Base-by-base conservation (phyloP, 2,888 invertebrate species). In the Drosophila austrosaltans region DNA sequence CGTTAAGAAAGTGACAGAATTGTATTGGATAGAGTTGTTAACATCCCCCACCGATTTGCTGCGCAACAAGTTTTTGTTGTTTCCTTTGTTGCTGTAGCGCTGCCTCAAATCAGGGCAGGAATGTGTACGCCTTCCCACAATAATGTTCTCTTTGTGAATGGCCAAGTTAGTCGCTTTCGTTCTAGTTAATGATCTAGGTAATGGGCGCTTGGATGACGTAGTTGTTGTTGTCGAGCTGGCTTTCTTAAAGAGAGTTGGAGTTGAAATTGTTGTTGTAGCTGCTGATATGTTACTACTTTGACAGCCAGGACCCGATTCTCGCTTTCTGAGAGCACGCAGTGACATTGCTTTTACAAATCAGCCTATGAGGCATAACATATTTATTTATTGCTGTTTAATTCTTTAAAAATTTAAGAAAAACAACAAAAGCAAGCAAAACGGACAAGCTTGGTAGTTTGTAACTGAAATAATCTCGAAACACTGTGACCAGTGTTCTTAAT, bases 311-410 rank as follows among this genome's bases (percentile, higher is more conserved):
- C 48, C 40, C 66, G 73, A 82, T 53, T 92, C 92, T 66, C 91
- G 91, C 80, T 92, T 92, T 66, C 90, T 91, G 48, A 92, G 90
- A 74, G 92, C 92, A 61, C 92, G 91, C 68, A 92, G 82, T 85
- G 92, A 92, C 92, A 92, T 92, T 85, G 89, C 90, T 83, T 74
- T 57, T 63, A 53, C 42, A 32, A 10, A 44, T 59, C n/a, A 42
- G 60, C 39, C 48, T 48, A 1, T 22, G 8, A 48, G 48, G 22
- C 22, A 48, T 22, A 25, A 48, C 25, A 48, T 25, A 48, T 61
- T 28, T 32, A 39, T 36, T 22, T 36, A 25, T n/a, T 39, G 60
- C 61, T 74, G 53, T 61, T 53, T 57, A 59, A 66, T 67, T 74
- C 53, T 65, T 39, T 61, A 20, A 58, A 66, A 66, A 53, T 39